Conservation (phyloP, 2,797 vertebrate species). For the Anguilla pacifica region DNA sequence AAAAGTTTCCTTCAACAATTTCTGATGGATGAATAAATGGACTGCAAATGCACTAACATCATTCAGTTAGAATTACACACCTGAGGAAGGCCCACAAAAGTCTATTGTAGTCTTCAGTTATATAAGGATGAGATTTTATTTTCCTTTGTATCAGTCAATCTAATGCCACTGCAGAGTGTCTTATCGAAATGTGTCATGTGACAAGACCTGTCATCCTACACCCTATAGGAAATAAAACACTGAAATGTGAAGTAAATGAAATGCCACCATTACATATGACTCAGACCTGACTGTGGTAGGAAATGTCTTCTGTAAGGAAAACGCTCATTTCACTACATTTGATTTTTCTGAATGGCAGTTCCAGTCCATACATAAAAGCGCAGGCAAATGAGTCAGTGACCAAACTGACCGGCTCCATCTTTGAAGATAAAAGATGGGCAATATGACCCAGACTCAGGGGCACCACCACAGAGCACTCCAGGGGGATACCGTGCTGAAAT, state of each 20-base stretch:
- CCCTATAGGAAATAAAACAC: not conserved
- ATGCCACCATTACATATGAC: not conserved
- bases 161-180: not conserved
- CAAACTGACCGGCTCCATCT: not conserved
- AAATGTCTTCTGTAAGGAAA: not conserved
- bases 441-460: not conserved
- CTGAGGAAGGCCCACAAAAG: not conserved
- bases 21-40: not conserved
- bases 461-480: not conserved
- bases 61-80: constrained; percentile 9
- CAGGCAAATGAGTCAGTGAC: not conserved
- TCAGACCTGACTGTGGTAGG: not conserved
- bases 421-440: not conserved
- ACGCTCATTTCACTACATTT: not conserved
- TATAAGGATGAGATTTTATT: not conserved
- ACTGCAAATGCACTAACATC: not conserved
- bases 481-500: not conserved
- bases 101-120: not conserved
- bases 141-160: not conserved
- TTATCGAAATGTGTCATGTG: not conserved
- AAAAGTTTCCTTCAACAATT: not conserved
- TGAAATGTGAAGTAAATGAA: not conserved
- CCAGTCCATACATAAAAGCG: not conserved
- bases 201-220: not conserved
- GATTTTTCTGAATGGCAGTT: not conserved